phyloP scores from a whole-genome alignment of 2,113 vertebrate species.

The Pollimyrus isidori region DNA sequence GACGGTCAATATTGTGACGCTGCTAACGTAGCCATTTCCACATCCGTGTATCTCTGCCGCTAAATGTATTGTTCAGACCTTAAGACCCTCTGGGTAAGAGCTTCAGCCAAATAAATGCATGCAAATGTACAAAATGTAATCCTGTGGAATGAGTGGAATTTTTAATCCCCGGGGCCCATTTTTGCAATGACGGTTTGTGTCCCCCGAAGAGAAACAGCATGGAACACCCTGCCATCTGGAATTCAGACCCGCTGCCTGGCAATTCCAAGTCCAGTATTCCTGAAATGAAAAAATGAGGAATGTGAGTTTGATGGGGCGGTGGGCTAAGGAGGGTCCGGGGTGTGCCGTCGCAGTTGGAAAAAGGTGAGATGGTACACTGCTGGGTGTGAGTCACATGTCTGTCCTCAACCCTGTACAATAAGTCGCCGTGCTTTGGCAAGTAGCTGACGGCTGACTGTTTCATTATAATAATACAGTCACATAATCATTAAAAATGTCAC shows the following conservation, averaged over 20 bases:
- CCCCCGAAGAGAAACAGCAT: not conserved
- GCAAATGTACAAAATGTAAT: not conserved
- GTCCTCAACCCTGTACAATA: not conserved
- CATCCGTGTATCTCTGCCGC: not conserved
- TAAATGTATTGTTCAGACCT: not conserved
- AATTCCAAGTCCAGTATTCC: not conserved
- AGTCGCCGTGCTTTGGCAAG: not conserved
- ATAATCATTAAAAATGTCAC: not conserved
- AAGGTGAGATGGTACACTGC: not conserved
- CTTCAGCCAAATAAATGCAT: not conserved
- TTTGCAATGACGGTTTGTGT: not conserved
- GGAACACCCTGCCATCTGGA: not conserved
- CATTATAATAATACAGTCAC: not conserved
- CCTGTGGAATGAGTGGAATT: not conserved
- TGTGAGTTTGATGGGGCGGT: not conserved
- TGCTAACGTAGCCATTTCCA: not conserved
- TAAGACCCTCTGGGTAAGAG: not conserved
- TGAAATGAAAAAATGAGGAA: not conserved
- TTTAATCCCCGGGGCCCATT: not conserved
- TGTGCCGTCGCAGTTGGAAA: not conserved
- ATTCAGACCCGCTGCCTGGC: not conserved
- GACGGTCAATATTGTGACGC: not conserved
- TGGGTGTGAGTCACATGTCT: not conserved
- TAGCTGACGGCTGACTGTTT: not conserved
- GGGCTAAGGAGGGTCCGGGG: not conserved